A percentile compares a stretch with the other conserved stretches of the same genome.
Conservation (phyloP, 2,797 vertebrate genomes). For the Brachyalestes nurse region DNA sequence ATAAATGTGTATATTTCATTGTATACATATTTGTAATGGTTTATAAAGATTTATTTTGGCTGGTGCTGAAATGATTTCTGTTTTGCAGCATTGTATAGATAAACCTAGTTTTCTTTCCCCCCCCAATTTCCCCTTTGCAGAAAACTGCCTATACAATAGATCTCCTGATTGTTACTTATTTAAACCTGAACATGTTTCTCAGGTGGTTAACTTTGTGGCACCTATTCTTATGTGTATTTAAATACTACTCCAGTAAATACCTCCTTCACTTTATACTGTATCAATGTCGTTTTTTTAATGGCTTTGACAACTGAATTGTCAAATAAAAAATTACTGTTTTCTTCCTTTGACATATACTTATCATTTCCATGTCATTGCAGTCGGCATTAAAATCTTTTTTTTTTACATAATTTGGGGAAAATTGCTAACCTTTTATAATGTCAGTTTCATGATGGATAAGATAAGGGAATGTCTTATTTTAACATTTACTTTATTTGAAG, state of each 20-base stretch:
- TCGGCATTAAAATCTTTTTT: too few species aligned
- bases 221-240: neutral
- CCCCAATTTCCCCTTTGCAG: neutral
- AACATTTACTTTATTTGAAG: too few species aligned
- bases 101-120: neutral
- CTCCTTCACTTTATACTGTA: slow-evolving; percentile 6
- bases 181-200: slow-evolving; percentile 37
- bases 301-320: neutral
- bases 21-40: slow-evolving; percentile 75
- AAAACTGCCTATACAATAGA: slow-evolving; percentile 35
- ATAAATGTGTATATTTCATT: slow-evolving; percentile 68
- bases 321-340: neutral
- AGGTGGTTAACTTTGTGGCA: slow-evolving; percentile 48
- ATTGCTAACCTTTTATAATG: too few species aligned
- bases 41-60: slow-evolving; percentile 65
- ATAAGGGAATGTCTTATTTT: too few species aligned
- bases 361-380: neutral
- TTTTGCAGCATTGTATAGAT: slow-evolving; percentile 38
- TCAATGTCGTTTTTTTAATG: neutral
- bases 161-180: slow-evolving; percentile 36
- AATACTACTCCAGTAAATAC: slow-evolving; percentile 19
- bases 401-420: too few species aligned
- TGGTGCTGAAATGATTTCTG: slow-evolving; percentile 41
- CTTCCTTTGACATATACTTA: neutral
- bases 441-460: too few species aligned